These are phyloP conservation scores for Adelognathus sp. DNA, from an alignment of 2,888 invertebrate genomes.

Conservation along the genomic window DNA sequence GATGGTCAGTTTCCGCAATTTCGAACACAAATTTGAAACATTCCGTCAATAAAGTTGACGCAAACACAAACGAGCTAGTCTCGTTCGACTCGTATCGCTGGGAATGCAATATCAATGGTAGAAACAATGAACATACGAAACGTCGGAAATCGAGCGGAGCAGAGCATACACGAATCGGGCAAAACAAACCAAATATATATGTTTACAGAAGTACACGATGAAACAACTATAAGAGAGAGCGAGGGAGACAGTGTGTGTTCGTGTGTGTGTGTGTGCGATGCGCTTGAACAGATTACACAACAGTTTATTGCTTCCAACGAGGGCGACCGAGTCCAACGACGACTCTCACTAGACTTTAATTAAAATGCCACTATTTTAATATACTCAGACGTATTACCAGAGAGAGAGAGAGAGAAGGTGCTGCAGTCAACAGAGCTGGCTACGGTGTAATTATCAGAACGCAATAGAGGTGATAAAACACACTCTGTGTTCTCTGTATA, in stretches of 20 bases:
- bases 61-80: slow-evolving; percentile 41
- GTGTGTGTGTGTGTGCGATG: slow-evolving; percentile 42
- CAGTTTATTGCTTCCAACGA: slow-evolving; percentile 58
- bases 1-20: too few species aligned
- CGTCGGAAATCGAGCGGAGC: slow-evolving; percentile 6
- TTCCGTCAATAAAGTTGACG: too few species aligned
- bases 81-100: neutral
- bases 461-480: slow-evolving; percentile 35
- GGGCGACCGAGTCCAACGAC: slow-evolving; percentile 44
- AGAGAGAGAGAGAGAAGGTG: too few species aligned
- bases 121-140: neutral
- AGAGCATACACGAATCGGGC: slow-evolving; percentile 15
- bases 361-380: slow-evolving; percentile 68
- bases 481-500: neutral
- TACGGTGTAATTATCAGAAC: slow-evolving; percentile 52
- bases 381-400: slow-evolving; percentile 57
- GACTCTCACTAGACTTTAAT: slow-evolving; percentile 61
- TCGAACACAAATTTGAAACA: too few species aligned
- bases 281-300: slow-evolving; percentile 58
- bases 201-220: slow-evolving; percentile 51
- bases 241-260: slow-evolving; percentile 5
- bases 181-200: slow-evolving; percentile 56
- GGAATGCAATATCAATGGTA: neutral
- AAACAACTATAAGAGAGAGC: slow-evolving; percentile 38
- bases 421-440: slow-evolving; percentile 11